A percentile compares a stretch with the other conserved stretches of the same genome.
Conservation (phyloP, 2,113 vertebrate species). For the Grammomys dolichurus region DNA sequence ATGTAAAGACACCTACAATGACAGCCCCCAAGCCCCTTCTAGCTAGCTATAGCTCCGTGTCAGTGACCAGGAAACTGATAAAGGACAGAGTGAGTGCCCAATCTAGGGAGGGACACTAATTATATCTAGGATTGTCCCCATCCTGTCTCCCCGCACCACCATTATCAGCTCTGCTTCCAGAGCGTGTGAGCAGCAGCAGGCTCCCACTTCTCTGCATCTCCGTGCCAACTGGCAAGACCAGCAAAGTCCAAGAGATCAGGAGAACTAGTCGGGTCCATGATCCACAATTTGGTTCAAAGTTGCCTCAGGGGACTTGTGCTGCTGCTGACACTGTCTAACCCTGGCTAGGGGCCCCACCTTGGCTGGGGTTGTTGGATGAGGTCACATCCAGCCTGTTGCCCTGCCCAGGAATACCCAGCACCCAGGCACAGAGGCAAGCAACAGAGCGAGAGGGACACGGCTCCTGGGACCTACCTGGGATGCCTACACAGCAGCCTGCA, state of each 20-base stretch:
- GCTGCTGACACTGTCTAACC: neutral
- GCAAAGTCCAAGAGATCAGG: neutral
- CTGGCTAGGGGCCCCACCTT: neutral
- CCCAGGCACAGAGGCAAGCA: neutral
- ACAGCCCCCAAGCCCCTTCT: neutral
- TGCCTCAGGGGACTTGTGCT: neutral
- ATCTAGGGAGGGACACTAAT: neutral
- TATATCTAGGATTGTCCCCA: neutral
- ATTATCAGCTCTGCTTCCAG: neutral
- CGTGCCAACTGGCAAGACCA: neutral
- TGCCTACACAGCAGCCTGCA: neutral
- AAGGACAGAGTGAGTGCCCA: neutral
- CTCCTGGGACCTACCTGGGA: neutral
- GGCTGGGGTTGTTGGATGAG: conserved; percentile 2
- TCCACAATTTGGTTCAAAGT: conserved; percentile 25
- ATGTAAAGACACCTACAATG: neutral
- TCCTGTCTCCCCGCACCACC: neutral
- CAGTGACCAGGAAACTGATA: neutral
- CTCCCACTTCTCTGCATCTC: neutral
- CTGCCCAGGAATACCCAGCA: neutral
- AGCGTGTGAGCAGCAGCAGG: neutral
- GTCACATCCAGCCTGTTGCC: conserved; percentile 25
- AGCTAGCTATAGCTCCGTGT: neutral
- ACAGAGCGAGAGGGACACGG: neutral
- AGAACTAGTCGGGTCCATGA: neutral